Conservation (phyloP, 2,888 invertebrate genomes). For the Zhuqinia jingwanae region DNA sequence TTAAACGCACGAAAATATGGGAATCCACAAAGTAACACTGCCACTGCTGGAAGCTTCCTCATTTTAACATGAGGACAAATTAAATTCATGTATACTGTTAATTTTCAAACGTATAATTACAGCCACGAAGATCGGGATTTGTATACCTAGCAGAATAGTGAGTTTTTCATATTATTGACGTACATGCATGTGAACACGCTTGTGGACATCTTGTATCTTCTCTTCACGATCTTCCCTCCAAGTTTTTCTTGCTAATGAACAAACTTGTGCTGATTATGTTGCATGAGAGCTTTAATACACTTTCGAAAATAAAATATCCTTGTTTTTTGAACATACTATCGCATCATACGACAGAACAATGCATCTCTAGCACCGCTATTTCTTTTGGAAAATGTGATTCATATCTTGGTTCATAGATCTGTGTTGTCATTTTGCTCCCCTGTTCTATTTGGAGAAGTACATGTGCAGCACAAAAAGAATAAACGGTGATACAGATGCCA, state of each 20-base stretch:
- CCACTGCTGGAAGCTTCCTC: too few species aligned
- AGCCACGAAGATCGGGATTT: background rate
- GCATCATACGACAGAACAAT: background rate
- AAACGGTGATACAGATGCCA: background rate
- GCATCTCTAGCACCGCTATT: background rate
- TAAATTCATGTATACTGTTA: background rate
- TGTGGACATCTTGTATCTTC: conserved; percentile 17
- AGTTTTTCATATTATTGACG: background rate
- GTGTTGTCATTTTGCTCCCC: conserved; percentile 49
- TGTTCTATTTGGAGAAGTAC: conserved; percentile 29
- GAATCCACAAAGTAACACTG: background rate
- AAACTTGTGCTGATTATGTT: conserved; percentile 22
- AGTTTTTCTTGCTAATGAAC: conserved; percentile 33
- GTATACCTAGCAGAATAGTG: background rate
- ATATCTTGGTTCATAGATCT: conserved; percentile 52
- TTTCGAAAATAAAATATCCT: conserved; percentile 14
- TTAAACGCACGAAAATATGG: background rate
- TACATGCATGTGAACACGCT: background rate
- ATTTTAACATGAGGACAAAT: background rate
- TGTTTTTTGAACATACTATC: background rate
- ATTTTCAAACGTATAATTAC: background rate
- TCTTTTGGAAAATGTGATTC: conserved; percentile 49
- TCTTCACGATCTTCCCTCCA: conserved; percentile 22
- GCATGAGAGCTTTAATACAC: background rate
- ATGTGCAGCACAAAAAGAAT: background rate